Evolutionary conservation across 2,113 vertebrate genomes (phyloP).

Genomic region (Neomonachus schauinslandi): DNA sequence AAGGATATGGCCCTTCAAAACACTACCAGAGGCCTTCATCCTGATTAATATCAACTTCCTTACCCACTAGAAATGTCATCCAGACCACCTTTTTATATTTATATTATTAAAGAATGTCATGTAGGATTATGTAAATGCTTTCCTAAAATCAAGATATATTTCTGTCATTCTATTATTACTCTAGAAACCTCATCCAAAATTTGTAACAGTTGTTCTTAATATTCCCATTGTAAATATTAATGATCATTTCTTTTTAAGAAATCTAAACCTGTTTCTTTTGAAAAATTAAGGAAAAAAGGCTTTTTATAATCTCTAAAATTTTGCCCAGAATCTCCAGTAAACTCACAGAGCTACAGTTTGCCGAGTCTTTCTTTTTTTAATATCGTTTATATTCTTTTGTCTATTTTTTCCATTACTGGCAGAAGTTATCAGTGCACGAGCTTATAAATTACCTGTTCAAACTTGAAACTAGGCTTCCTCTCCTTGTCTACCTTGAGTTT

Average conservation of each 20-base stretch:
- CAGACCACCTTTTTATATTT: background rate
- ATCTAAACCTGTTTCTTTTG: background rate
- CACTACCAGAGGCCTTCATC: background rate
- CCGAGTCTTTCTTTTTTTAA: background rate
- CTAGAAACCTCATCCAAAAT: background rate
- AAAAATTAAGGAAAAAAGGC: background rate
- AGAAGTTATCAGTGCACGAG: background rate
- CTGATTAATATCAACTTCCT: background rate
- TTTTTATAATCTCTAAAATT: slow-evolving; percentile 5
- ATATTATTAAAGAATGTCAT: background rate
- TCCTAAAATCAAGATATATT: background rate
- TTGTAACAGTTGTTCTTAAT: background rate
- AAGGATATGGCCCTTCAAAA: background rate
- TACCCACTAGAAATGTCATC: background rate
- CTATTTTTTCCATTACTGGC: background rate
- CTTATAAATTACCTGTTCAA: background rate
- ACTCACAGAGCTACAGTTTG: background rate
- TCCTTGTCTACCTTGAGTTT: background rate
- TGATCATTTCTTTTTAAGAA: background rate
- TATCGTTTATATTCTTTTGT: background rate
- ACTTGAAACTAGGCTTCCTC: background rate
- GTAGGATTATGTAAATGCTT: background rate
- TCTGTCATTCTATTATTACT: background rate
- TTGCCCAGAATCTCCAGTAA: background rate
- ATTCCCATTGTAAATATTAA: background rate